These are phyloP conservation scores for Stegodyphus dumicola DNA, from an alignment of 1,140 invertebrate species.

Conservation along the genomic window DNA sequence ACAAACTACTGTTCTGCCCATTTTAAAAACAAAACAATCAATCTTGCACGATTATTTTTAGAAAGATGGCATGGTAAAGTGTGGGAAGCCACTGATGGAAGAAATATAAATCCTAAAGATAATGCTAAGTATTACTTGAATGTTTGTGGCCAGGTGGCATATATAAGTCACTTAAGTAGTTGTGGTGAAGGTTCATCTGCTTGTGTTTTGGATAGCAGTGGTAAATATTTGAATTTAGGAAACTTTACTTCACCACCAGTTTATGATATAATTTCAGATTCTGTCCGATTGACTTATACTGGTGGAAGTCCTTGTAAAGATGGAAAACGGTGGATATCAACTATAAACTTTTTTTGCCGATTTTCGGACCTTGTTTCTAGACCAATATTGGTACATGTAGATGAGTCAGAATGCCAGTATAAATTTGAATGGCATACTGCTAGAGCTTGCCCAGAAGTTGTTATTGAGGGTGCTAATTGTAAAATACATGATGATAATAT, in stretches of 20 bases:
- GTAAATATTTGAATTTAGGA: conserved; percentile 48
- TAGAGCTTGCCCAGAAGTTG: conserved; percentile 66
- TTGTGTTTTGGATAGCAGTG: conserved; percentile 45
- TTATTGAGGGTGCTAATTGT: conserved; percentile 65
- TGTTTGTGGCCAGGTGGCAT: conserved; percentile 56
- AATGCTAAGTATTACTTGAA: conserved; percentile 50
- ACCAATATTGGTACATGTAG: conserved; percentile 49
- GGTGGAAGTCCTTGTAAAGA: conserved; percentile 45
- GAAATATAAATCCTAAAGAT: background rate
- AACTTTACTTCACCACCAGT: conserved; percentile 49
- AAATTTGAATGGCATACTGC: conserved; percentile 68
- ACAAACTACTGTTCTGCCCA: conserved; percentile 3
- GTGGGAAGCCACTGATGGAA: conserved; percentile 43
- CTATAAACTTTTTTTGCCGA: conserved; percentile 64
- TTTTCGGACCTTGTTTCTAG: conserved; percentile 58
- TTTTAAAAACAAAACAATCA: conserved; percentile 20
- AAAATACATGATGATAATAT: conserved; percentile 64
- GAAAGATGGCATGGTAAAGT: background rate
- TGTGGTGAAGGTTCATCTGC: conserved; percentile 46
- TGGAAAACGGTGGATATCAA: conserved; percentile 29
- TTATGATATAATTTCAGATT: conserved; percentile 40
- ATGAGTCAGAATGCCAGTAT: conserved; percentile 65
- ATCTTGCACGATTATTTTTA: conserved; percentile 7
- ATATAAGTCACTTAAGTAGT: background rate
- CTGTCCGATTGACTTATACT: conserved; percentile 46